Evolutionary conservation across 2,888 invertebrate species (phyloP).

Genomic region (Dascillus cervinus): DNA sequence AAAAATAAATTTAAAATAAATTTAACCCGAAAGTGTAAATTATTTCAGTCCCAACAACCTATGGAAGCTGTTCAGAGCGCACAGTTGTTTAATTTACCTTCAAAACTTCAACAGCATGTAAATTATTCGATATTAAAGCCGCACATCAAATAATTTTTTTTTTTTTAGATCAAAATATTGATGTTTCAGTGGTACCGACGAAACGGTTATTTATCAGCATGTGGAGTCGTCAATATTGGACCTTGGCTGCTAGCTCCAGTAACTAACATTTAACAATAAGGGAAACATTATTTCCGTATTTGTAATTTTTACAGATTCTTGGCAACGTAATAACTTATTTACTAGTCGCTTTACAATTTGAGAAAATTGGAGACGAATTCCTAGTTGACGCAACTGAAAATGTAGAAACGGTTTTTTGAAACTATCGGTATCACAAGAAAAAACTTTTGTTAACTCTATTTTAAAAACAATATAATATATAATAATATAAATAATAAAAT

Average conservation of each 20-base stretch:
- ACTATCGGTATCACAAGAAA: background rate
- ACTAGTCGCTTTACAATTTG: conserved; percentile 21
- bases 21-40: too few species aligned
- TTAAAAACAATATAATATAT: background rate
- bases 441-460: background rate
- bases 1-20: too few species aligned
- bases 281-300: background rate
- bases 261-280: conserved; percentile 4
- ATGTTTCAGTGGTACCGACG: conserved; percentile 18
- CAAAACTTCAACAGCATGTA: conserved; percentile 8
- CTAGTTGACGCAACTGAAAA: conserved; percentile 7
- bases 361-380: conserved; percentile 6
- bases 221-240: conserved; percentile 19
- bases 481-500: too few species aligned
- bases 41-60: conserved; percentile 7
- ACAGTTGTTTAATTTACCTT: conserved; percentile 7
- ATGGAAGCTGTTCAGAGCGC: conserved; percentile 6
- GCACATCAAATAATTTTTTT: conserved; percentile 1
- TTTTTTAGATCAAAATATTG: conserved; percentile 6
- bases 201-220: conserved; percentile 15
- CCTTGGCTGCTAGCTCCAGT: conserved; percentile 23
- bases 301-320: conserved; percentile 18
- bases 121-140: too few species aligned
- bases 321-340: conserved; percentile 23
- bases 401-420: conserved; percentile 3